Evolutionary conservation across 2,113 vertebrate genomes (phyloP).

Genomic region (Brevimyrus niger): DNA sequence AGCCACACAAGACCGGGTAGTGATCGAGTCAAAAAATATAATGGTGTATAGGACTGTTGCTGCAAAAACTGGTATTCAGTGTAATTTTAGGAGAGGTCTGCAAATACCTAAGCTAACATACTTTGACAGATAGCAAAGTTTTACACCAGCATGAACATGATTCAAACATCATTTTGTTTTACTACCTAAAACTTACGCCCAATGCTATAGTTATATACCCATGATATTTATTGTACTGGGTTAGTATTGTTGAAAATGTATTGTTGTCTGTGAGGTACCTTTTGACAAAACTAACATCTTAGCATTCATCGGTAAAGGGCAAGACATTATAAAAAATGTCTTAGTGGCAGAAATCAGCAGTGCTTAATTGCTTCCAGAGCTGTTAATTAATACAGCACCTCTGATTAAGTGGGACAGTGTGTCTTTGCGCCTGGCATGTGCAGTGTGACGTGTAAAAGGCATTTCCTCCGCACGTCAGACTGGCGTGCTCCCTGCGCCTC

Average conservation of each 20-base stretch:
- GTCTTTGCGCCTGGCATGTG: neutral
- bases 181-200: neutral
- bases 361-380: neutral
- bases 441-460: neutral
- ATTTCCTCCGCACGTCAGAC: constrained; percentile 35
- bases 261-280: neutral
- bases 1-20: neutral
- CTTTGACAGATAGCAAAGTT: neutral
- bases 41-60: neutral
- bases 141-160: neutral
- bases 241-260: neutral
- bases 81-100: too few species aligned
- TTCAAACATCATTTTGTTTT: neutral
- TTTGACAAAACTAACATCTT: neutral
- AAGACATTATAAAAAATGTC: neutral
- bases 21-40: neutral
- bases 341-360: neutral
- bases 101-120: neutral
- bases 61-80: neutral
- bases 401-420: neutral
- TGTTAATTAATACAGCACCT: neutral
- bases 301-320: neutral
- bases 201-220: neutral
- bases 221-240: neutral
- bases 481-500: constrained; percentile 43